phyloP scores from a whole-genome alignment of 2,113 vertebrate genomes.

The Nymphicus hollandicus region DNA sequence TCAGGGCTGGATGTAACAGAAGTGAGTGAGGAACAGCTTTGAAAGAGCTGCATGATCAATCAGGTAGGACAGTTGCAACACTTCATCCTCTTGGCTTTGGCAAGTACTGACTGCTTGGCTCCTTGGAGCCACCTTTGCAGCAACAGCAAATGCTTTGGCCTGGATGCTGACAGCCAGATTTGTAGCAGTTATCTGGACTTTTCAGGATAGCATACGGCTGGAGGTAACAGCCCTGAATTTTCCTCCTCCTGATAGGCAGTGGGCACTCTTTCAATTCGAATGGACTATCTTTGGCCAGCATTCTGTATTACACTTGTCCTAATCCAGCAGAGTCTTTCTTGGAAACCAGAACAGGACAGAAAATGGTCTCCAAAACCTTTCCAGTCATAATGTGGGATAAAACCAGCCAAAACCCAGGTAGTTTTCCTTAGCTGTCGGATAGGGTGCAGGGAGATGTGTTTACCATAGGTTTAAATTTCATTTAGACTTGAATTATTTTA shows the following conservation, averaged over 20 bases:
- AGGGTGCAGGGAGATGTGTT: background rate
- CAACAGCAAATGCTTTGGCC: background rate
- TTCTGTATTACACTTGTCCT: background rate
- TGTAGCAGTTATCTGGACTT: background rate
- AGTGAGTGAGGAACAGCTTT: background rate
- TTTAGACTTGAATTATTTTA: background rate
- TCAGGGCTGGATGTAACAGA: background rate
- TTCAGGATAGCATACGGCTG: background rate
- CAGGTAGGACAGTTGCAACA: background rate
- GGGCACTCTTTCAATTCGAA: background rate
- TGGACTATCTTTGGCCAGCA: background rate
- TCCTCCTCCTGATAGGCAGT: background rate
- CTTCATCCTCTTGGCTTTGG: background rate
- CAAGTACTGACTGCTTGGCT: background rate
- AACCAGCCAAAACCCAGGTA: background rate
- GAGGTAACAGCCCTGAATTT: background rate
- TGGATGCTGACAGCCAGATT: background rate
- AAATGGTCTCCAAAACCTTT: background rate
- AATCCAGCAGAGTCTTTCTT: background rate
- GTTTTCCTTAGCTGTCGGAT: background rate
- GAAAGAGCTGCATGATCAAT: conserved; percentile 8
- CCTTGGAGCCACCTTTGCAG: background rate
- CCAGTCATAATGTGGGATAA: background rate
- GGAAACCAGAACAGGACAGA: background rate
- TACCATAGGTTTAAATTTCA: background rate